Evolutionary conservation across 2,113 vertebrate genomes (phyloP), one percentile per base, ranked within the genome.

Genomic region (Triplophysa siluroides): DNA sequence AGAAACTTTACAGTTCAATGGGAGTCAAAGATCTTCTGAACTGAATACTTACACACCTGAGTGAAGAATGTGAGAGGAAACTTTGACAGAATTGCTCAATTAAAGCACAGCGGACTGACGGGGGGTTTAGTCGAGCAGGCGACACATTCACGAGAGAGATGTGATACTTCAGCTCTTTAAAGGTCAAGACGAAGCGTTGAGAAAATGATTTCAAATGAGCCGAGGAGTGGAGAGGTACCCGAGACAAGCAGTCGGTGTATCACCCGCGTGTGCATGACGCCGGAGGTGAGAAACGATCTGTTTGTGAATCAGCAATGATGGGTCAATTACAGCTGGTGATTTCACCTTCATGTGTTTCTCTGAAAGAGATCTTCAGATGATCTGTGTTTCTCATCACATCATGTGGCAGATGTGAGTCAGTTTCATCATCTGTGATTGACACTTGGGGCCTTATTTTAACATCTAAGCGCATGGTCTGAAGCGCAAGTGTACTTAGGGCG

Each of bases 181-280:
- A 83, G 90, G 89, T 92, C 89, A 86, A 90, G 89, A 92, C 90
- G 86, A 90, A 91, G 88, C 88, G 83, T 86, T 80, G 86, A 88
- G 89, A 91, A 90, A 87, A 87, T 80, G 68, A 80, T 83, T 83
- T 83, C 84, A 88, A 88, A 90, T 88, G 80, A 89, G 88, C 70
- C 85, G 81, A 89, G 84, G 86, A 86, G 78, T 83, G 6, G 33
- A 83, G 58, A 78, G 80, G 87, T 29, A 4, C 29, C 3, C 4
- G 26, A 29, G 26, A 29, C 26, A 29, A 29, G 26, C 26, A 3
- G 26, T 29, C 26, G 3, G 29, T 29, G 4, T 0, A 29, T 29
- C 38, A 79, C 76, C 65, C 70, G 71, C 56, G 76, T 43, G 38
- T 29, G 63, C n/a, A n/a, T 56, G 81, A 47, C 33, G 33, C 33